Base-by-base conservation (phyloP, 2,113 vertebrate genomes). In the Merops nubicus region DNA sequence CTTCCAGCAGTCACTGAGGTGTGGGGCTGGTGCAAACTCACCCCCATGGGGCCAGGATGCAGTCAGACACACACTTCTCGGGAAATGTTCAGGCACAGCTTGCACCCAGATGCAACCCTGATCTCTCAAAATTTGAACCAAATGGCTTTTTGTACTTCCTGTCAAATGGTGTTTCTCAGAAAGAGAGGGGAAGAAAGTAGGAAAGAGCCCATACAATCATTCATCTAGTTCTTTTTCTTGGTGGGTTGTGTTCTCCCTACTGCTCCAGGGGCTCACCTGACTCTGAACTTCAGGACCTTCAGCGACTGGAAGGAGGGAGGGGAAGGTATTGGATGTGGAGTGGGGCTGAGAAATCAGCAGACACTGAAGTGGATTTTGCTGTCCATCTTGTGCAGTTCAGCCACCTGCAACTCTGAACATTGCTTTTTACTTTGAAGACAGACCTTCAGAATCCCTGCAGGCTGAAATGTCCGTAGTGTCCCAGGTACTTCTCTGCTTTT, bases 1-100 rank as follows among this genome's bases (percentile, higher is more conserved):
- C 36, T 34, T 48, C 31, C 51, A 6, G 3, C 28, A 45, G 28
- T 12, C 62, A 26, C 13, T 0, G 0, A 23, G 31, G 16, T 0
- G 0, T 21, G 31, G 9, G 16, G 31, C 31, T 36, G 28, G 26
- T 43, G 50, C 6, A 51, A n/a, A n/a, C 20, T n/a, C 16, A 48
- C 12, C 6, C 14, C 63, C 9, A 4, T 3, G 38, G 59, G 34
- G 9, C 12, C 38, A 15, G 51, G 38, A 11, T 73, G 12, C n/a
- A 38, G n/a, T 73, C 53, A 56, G 29, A 34, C 11, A 47, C 23
- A 16, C 2, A 14, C 1, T 33, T 31, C 19, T 9, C 17, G 40
- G 59, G 31, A 85, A 28, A n/a, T 19, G 29, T 63, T 84, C 28
- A 5, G 53, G 53, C 17, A 22, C 21, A 51, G 6, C 34, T 60